Percentiles rank a stretch among this genome's conserved stretches.
Conservation (phyloP, 2,888 invertebrate genomes). For the Epinotia demarniana region DNA sequence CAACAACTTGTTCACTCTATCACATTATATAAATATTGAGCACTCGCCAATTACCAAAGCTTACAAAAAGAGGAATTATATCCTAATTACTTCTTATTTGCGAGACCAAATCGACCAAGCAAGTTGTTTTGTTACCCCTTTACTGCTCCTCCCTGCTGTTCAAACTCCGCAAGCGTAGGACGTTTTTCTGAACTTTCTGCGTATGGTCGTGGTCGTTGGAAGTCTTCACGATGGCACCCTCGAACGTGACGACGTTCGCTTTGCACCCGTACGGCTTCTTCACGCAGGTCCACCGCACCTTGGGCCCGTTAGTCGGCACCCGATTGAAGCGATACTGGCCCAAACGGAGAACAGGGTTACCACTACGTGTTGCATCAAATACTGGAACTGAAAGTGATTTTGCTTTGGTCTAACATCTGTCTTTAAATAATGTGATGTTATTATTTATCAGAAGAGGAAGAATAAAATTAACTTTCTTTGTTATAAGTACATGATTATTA, state of each 20-base stretch:
- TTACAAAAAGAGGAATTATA: no score
- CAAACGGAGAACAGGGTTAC: slow-evolving; percentile 13
- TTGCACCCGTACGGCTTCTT: slow-evolving; percentile 34
- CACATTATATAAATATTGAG: no score
- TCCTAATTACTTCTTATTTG: no score
- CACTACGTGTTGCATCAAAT: slow-evolving; percentile 8
- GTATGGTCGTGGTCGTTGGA: slow-evolving; percentile 7
- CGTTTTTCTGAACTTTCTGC: slow-evolving; percentile 5
- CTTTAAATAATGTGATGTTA: background rate
- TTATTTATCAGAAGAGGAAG: no score
- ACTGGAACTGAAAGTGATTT: slow-evolving; percentile 5
- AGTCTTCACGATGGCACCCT: background rate
- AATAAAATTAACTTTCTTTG: no score
- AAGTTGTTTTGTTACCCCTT: background rate
- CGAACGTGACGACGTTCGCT: slow-evolving; percentile 30
- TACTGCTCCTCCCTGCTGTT: background rate
- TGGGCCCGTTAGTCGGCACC: slow-evolving; percentile 46
- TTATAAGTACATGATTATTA: no score
- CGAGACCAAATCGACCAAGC: background rate
- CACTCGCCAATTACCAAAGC: no score
- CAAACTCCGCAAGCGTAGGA: background rate
- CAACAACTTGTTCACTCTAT: background rate
- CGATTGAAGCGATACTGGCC: slow-evolving; percentile 50
- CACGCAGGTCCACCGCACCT: slow-evolving; percentile 43
- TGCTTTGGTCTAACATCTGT: background rate